phyloP scores from a whole-genome alignment of 2,113 vertebrate genomes.

The Syngnathus typhle region DNA sequence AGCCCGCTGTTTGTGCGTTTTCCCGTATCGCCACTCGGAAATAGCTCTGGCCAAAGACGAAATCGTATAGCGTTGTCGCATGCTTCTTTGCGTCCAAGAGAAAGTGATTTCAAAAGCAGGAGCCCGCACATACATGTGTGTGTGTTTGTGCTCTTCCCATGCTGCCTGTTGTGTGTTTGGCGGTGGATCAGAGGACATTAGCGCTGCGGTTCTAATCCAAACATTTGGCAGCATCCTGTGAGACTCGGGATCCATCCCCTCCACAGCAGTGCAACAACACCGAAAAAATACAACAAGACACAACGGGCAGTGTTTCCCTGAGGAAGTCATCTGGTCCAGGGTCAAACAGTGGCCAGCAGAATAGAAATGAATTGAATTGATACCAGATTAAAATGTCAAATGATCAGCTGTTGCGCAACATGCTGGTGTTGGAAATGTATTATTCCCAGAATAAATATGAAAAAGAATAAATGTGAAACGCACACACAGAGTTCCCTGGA shows the following conservation, averaged over 20 bases:
- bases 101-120: constrained; percentile 49
- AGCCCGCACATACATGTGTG: constrained; percentile 17
- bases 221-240: constrained; percentile 25
- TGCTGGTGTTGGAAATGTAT: background rate
- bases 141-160: constrained; percentile 22
- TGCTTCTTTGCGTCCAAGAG: constrained; percentile 45
- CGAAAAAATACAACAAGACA: background rate
- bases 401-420: background rate
- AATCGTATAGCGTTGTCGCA: constrained; percentile 38
- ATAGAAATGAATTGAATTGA: background rate
- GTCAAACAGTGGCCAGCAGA: background rate
- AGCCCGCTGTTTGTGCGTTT: constrained; percentile 27
- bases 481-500: constrained; percentile 14
- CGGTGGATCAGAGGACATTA: constrained; percentile 47
- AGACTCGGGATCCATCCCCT: constrained; percentile 38
- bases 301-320: background rate
- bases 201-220: constrained; percentile 34
- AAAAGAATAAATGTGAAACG: constrained; percentile 12
- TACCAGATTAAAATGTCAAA: background rate
- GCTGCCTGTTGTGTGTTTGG: constrained; percentile 33
- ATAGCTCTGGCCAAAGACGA: constrained; percentile 42
- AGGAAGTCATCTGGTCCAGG: background rate
- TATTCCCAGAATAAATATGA: constrained; percentile 1
- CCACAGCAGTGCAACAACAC: constrained; percentile 27
- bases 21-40: constrained; percentile 44